Evolutionary conservation across 2,888 invertebrate species (phyloP).

Genomic region (Serripes groenlandicus): DNA sequence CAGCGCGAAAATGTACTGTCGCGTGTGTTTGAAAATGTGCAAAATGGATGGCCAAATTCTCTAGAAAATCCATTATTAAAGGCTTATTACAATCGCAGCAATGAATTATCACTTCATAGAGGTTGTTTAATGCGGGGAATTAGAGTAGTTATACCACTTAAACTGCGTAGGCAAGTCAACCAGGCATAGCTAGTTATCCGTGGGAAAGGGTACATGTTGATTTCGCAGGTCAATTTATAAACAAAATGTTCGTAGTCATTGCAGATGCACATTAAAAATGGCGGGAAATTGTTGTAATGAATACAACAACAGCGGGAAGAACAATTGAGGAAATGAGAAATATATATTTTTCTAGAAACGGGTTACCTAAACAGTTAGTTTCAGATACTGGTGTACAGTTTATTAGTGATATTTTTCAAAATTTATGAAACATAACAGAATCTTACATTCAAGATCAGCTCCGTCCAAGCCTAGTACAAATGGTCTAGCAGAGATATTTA

Average conservation of each 20-base stretch:
- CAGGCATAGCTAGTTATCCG: conserved; percentile 70
- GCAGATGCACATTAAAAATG: conserved; percentile 85
- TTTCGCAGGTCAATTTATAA: conserved; percentile 74
- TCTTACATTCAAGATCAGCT: conserved; percentile 57
- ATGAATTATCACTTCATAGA: conserved; percentile 61
- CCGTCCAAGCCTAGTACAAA: conserved; percentile 60
- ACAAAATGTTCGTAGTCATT: conserved; percentile 75
- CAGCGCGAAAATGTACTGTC: background rate
- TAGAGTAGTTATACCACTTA: conserved; percentile 74
- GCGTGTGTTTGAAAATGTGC: background rate
- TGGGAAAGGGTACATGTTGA: conserved; percentile 73
- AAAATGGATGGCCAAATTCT: conserved; percentile 48
- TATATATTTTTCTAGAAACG: conserved; percentile 52
- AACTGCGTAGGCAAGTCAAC: conserved; percentile 68
- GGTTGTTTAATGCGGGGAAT: conserved; percentile 72
- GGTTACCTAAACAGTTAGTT: conserved; percentile 50
- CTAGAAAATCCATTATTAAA: conserved; percentile 3
- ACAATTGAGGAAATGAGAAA: conserved; percentile 17
- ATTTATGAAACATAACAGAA: conserved; percentile 59
- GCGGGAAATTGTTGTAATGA: conserved; percentile 81
- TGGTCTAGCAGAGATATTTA: conserved; percentile 60
- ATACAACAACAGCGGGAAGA: conserved; percentile 34
- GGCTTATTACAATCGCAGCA: conserved; percentile 27
- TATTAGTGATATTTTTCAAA: conserved; percentile 42
- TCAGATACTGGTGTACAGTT: conserved; percentile 61